Evolutionary conservation across 2,888 invertebrate species (phyloP).

Genomic region (Scaptomyza polygonia): DNA sequence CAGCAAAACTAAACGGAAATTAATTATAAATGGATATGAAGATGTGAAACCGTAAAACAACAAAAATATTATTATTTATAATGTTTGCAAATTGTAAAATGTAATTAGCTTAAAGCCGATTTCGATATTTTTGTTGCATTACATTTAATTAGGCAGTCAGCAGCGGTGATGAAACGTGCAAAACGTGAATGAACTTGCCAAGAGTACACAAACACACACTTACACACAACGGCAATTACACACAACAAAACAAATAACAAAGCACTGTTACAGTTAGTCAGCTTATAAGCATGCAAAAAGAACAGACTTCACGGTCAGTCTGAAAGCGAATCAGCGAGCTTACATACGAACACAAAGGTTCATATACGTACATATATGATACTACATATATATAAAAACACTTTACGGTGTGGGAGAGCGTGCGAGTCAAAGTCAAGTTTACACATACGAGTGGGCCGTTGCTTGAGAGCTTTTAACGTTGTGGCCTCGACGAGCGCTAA

Average conservation of each 20-base stretch:
- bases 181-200: constrained; percentile 74
- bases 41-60: constrained; percentile 15
- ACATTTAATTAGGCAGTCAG: constrained; percentile 55
- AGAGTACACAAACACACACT: constrained; percentile 28
- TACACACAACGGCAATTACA: constrained; percentile 31
- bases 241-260: constrained; percentile 39
- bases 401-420: constrained; percentile 47
- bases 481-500: constrained; percentile 61
- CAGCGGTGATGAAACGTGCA: constrained; percentile 55
- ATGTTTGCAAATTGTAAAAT: constrained; percentile 53
- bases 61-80: constrained; percentile 16
- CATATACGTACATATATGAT: no score
- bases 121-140: constrained; percentile 66
- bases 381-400: constrained; percentile 7
- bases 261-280: constrained; percentile 45
- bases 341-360: constrained; percentile 10
- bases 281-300: constrained; percentile 56
- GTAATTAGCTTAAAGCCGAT: constrained; percentile 65
- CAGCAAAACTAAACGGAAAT: constrained; percentile 65
- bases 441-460: constrained; percentile 27
- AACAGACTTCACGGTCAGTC: constrained; percentile 64
- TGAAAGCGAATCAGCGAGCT: constrained; percentile 29
- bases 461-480: constrained; percentile 41
- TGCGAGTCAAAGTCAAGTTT: constrained; percentile 61
- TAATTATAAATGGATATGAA: constrained; percentile 39